Base-by-base conservation (phyloP, 2,113 vertebrate genomes). In the Rhinopomastus cyanomelas region DNA sequence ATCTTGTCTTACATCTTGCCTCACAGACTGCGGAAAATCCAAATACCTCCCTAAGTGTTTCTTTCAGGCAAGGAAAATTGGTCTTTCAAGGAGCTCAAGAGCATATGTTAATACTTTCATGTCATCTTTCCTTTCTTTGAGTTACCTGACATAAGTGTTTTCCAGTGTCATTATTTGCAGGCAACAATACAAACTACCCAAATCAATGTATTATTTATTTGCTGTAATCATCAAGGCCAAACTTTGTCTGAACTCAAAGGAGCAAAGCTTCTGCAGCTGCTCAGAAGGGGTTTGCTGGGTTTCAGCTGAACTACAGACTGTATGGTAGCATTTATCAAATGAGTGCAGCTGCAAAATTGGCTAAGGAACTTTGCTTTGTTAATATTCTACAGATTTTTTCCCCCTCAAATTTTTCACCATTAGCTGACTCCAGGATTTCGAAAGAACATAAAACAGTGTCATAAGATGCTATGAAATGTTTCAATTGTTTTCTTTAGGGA, bases 401-500 rank as follows among this genome's bases (percentile, higher is more conserved):
- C 39, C 39, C 39, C 53, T 66, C 37, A 77, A 60, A 46, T 73
- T 79, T 91, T 77, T 87, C 62, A 61, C 62, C 66, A 84, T 81
- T 93, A 92, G 39, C 82, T 81, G 77, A 80, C 49, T 60, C 68
- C 27, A 59, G 5, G 81, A 76, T 84, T 94, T 92, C 59, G 53
- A 81, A 87, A 86, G 25, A 89, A 72, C 9, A 34, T 42, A 84
- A 76, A 89, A 72, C 32, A 74, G 78, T 39, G 13, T 49, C 55
- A 56, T 74, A 68, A 84, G 68, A 87, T 34, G 48, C 36, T 91
- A 81, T 64, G 44, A 81, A 95, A 90, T 51, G 8, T 74, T 88
- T 93, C 80, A 30, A 19, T 90, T 92, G 34, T 93, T 95, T 88
- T 67, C 74, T 71, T 71, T 74, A 59, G 62, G 48, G 81, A 91